phyloP scores from a whole-genome alignment of 2,797 vertebrate genomes.

The Myoxocephalus aenaeus region DNA sequence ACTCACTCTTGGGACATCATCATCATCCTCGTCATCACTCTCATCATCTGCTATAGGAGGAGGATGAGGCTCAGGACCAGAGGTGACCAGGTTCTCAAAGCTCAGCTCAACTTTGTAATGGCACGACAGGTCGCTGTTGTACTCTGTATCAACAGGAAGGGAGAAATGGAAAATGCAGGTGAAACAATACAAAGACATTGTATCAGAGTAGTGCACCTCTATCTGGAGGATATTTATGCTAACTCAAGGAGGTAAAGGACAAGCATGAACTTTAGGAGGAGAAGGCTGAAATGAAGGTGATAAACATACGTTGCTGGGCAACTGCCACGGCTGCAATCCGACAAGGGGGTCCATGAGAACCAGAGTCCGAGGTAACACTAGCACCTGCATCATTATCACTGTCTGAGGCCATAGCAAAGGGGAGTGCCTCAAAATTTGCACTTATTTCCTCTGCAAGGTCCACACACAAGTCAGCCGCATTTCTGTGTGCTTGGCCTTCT shows the following conservation, averaged over 20 bases:
- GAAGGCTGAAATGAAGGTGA: neutral
- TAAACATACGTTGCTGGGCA: slow-evolving; percentile 91
- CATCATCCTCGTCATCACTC: slow-evolving; percentile 96
- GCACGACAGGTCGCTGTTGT: slow-evolving; percentile 95
- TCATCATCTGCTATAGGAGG: slow-evolving; percentile 96
- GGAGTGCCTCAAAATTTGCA: slow-evolving; percentile 98
- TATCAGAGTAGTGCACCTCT: neutral
- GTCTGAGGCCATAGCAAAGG: slow-evolving; percentile 99
- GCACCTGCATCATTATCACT: slow-evolving; percentile 98
- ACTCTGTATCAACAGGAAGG: slow-evolving; percentile 84
- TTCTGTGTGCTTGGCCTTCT: slow-evolving; percentile 97
- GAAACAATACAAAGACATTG: slow-evolving; percentile 15
- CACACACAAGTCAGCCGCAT: slow-evolving; percentile 95
- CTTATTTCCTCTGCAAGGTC: slow-evolving; percentile 99
- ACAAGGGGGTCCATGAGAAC: slow-evolving; percentile 95
- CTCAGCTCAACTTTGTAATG: slow-evolving; percentile 97
- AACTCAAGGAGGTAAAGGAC: slow-evolving; percentile 1
- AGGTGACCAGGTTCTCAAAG: slow-evolving; percentile 96
- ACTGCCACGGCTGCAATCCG: slow-evolving; percentile 94
- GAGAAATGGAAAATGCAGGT: slow-evolving; percentile 20
- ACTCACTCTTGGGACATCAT: slow-evolving; percentile 93
- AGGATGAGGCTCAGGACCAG: slow-evolving; percentile 94
- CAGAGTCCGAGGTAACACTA: slow-evolving; percentile 95
- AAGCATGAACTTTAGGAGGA: neutral
- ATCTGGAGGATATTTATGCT: neutral